phyloP scores from a whole-genome alignment of 1,140 invertebrate genomes.

The Phymorhynchus buccinoides region DNA sequence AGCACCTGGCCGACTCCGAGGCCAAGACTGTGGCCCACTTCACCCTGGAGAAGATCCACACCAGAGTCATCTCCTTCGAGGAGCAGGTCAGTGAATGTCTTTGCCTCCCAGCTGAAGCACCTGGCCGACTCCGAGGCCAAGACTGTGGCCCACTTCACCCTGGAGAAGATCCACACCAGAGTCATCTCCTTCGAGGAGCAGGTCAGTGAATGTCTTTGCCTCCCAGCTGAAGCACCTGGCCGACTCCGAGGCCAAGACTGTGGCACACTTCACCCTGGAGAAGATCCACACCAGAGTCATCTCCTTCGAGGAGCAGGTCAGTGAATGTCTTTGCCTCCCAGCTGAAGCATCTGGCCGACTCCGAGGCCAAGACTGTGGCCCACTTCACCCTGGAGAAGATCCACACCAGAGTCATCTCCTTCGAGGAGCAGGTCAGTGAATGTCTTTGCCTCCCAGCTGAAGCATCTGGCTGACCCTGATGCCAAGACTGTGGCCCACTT shows the following conservation, averaged over 20 bases:
- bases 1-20: slow-evolving; percentile 85
- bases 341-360: slow-evolving; percentile 85
- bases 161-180: slow-evolving; percentile 95
- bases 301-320: slow-evolving; percentile 96
- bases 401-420: slow-evolving; percentile 96
- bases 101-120: slow-evolving; percentile 86
- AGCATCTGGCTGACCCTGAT: slow-evolving; percentile 85
- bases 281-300: too few relatives aligned
- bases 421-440: slow-evolving; percentile 93
- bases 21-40: slow-evolving; percentile 94
- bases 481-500: slow-evolving; percentile 94
- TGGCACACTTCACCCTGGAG: too few relatives aligned
- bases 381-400: slow-evolving; percentile 96
- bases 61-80: slow-evolving; percentile 97
- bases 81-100: slow-evolving; percentile 93
- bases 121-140: slow-evolving; percentile 90
- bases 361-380: slow-evolving; percentile 89
- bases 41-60: slow-evolving; percentile 95
- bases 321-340: slow-evolving; percentile 91
- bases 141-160: slow-evolving; percentile 91
- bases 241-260: too few relatives aligned
- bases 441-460: slow-evolving; percentile 90
- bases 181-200: slow-evolving; percentile 99
- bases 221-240: too few relatives aligned
- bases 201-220: too few relatives aligned